These are phyloP conservation scores for Chelonoidis abingdonii DNA, from an alignment of 2,113 vertebrate species.

Conservation along the genomic window DNA sequence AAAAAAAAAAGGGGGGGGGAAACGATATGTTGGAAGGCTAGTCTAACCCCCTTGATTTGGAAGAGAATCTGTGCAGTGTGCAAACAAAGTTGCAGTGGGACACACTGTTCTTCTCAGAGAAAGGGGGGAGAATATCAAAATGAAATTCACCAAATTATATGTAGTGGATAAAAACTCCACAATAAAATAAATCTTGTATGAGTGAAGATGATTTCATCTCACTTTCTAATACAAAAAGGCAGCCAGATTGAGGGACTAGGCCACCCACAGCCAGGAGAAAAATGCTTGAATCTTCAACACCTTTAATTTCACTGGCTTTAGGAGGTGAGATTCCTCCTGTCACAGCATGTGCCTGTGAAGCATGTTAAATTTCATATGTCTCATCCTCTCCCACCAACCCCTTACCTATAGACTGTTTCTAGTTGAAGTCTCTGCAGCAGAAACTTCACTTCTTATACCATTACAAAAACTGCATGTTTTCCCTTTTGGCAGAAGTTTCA, in stretches of 20 bases:
- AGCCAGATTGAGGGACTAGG: slow-evolving; percentile 48
- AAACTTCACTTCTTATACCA: slow-evolving; percentile 38
- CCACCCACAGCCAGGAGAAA: slow-evolving; percentile 63
- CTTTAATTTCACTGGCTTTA: slow-evolving; percentile 66
- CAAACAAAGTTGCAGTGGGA: not conserved
- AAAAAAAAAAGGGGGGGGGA: not conserved
- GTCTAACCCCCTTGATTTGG: not conserved
- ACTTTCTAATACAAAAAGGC: slow-evolving; percentile 49
- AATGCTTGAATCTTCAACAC: slow-evolving; percentile 47
- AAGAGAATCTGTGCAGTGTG: not conserved
- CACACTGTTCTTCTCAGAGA: not conserved
- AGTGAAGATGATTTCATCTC: slow-evolving; percentile 37
- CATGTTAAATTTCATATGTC: slow-evolving; percentile 44
- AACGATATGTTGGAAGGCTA: not conserved
- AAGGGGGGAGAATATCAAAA: not conserved
- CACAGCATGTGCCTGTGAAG: slow-evolving; percentile 62
- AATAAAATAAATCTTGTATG: slow-evolving; percentile 3
- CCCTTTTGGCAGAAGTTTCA: slow-evolving; percentile 19
- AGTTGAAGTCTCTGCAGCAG: slow-evolving; percentile 46
- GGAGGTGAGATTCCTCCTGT: slow-evolving; percentile 67
- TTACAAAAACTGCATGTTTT: not conserved
- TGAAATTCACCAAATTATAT: slow-evolving; percentile 23
- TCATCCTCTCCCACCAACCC: slow-evolving; percentile 6
- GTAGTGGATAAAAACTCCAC: slow-evolving; percentile 21
- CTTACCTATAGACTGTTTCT: slow-evolving; percentile 54